phyloP scores from a whole-genome alignment of 2,113 vertebrate species.

The Nematolebias whitei region DNA sequence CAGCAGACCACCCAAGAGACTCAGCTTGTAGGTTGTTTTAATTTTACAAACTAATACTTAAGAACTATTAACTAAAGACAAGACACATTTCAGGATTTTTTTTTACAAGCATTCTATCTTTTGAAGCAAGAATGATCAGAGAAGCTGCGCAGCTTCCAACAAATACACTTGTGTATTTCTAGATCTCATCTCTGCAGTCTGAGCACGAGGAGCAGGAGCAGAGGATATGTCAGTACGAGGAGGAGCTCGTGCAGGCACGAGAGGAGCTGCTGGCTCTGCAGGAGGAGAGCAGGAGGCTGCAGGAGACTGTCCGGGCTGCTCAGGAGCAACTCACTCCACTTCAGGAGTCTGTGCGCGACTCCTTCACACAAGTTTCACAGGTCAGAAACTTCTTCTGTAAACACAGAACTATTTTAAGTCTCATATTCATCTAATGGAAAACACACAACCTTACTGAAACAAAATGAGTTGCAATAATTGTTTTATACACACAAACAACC shows the following conservation, averaged over 20 bases:
- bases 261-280: constrained; percentile 91
- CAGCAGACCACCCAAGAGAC: constrained; percentile 91
- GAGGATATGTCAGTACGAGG: constrained; percentile 89
- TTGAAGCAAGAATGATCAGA: neutral
- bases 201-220: constrained; percentile 92
- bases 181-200: constrained; percentile 90
- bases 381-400: constrained; percentile 63
- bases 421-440: neutral
- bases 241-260: constrained; percentile 89
- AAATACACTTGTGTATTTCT: neutral
- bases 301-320: constrained; percentile 89
- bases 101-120: neutral
- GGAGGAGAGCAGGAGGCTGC: constrained; percentile 89
- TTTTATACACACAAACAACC: no score
- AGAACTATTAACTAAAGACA: neutral
- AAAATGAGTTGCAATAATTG: no score
- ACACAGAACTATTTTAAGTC: no score
- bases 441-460: no score
- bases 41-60: no score
- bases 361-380: constrained; percentile 89
- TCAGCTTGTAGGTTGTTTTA: constrained; percentile 82
- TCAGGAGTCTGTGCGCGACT: constrained; percentile 89
- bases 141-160: neutral
- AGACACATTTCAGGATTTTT: no score
- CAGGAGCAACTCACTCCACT: constrained; percentile 90